A percentile compares a stretch with the other conserved stretches of the same genome.
Conservation (phyloP, 2,797 vertebrate species). For the Anas bahamensis region DNA sequence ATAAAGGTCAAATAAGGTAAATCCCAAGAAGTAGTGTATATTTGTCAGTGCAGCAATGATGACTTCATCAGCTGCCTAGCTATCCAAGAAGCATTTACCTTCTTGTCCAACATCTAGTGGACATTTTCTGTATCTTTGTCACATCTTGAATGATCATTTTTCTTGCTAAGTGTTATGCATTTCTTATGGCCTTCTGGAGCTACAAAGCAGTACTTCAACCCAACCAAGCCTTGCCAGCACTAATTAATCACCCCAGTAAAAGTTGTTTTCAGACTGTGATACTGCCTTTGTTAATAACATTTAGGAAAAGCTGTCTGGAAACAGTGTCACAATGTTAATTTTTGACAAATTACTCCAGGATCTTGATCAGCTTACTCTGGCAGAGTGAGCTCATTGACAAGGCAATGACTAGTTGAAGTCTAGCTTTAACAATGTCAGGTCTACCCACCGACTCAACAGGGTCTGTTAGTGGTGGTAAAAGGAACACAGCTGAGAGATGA, state of each 20-base stretch:
- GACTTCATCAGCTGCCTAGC: background rate
- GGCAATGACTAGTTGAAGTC: background rate
- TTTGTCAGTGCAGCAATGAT: background rate
- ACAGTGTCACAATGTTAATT: constrained; percentile 14
- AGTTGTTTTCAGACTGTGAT: background rate
- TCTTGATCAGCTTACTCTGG: background rate
- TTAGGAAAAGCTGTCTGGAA: constrained; percentile 19
- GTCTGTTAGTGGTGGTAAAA: background rate
- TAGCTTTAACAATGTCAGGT: background rate
- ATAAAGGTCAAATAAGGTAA: background rate
- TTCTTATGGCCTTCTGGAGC: background rate
- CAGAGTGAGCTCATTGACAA: background rate
- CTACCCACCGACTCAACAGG: background rate
- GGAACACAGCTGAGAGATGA: background rate
- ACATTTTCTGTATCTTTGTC: background rate
- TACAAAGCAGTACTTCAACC: background rate
- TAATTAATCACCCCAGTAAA: constrained; percentile 28
- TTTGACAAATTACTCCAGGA: constrained; percentile 33
- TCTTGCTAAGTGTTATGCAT: background rate
- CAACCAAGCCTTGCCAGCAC: background rate
- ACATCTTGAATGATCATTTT: background rate
- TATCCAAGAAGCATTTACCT: background rate
- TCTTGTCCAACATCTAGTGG: background rate
- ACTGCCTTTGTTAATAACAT: constrained; percentile 12
- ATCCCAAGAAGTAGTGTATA: background rate